A percentile compares a stretch with the other conserved stretches of the same genome.
Evolutionary conservation across 2,888 invertebrate genomes (phyloP).

Genomic region (Calliphora vomitoria): DNA sequence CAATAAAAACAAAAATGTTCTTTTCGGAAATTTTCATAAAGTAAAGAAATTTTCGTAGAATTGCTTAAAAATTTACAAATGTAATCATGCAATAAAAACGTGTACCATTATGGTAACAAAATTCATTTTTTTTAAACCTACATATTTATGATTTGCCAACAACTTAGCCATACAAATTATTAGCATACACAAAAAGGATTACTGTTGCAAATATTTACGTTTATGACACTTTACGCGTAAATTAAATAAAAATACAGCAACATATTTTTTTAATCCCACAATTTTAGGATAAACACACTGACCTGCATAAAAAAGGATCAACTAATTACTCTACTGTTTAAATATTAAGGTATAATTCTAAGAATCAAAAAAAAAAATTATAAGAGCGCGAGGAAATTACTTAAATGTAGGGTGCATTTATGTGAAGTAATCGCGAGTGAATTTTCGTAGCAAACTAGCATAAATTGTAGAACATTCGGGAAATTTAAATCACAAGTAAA

Average conservation of each 20-base stretch:
- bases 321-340: constrained; percentile 30
- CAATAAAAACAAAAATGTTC: too few species aligned
- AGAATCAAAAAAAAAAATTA: constrained; percentile 49
- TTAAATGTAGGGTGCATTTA: not conserved
- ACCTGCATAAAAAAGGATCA: not conserved
- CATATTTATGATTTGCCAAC: too few species aligned
- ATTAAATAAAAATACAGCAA: constrained; percentile 10
- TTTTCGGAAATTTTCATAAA: not conserved
- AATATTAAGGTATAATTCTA: not conserved
- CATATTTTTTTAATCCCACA: constrained; percentile 4
- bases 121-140: too few species aligned
- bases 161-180: constrained; percentile 1
- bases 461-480: constrained; percentile 30
- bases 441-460: not conserved
- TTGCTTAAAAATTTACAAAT: too few species aligned
- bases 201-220: not conserved
- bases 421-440: not conserved
- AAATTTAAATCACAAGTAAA: constrained; percentile 27
- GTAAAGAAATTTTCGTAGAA: too few species aligned
- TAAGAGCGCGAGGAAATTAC: not conserved
- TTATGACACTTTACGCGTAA: constrained; percentile 22
- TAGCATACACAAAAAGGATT: constrained; percentile 37
- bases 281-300: not conserved
- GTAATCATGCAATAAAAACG: too few species aligned
- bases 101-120: too few species aligned